Percentiles rank a stretch among this genome's conserved stretches.
phyloP scores from a whole-genome alignment of 2,888 invertebrate species.

The Syritta pipiens region DNA sequence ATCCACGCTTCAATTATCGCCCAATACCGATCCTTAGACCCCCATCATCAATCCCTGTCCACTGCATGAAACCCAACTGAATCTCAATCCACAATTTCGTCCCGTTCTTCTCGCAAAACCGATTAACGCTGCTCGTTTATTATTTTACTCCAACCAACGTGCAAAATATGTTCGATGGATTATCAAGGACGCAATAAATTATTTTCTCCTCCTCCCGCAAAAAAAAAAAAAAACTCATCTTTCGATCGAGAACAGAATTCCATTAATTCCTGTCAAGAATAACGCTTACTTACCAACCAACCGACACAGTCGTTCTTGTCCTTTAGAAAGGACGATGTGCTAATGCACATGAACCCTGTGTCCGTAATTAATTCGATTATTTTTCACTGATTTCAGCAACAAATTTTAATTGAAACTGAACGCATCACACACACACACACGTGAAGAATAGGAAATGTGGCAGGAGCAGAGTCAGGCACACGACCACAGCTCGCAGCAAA shows the following conservation, averaged over 20 bases:
- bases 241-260: slow-evolving; percentile 53
- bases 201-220: slow-evolving; percentile 32
- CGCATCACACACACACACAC: slow-evolving; percentile 5
- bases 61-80: slow-evolving; percentile 23
- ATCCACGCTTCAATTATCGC: slow-evolving; percentile 38
- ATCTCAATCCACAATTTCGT: slow-evolving; percentile 1
- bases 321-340: slow-evolving; percentile 22
- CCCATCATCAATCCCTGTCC: slow-evolving; percentile 47
- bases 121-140: slow-evolving; percentile 51
- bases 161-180: slow-evolving; percentile 43
- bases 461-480: slow-evolving; percentile 17
- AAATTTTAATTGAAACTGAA: slow-evolving; percentile 77
- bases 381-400: slow-evolving; percentile 78
- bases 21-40: slow-evolving; percentile 13
- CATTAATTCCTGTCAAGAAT: slow-evolving; percentile 63
- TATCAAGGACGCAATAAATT: slow-evolving; percentile 53
- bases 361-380: slow-evolving; percentile 79
- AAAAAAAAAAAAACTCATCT: slow-evolving; percentile 47
- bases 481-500: too few relatives aligned
- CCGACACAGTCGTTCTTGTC: not conserved
- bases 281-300: slow-evolving; percentile 21
- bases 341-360: slow-evolving; percentile 31
- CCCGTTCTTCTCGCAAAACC: slow-evolving; percentile 24
- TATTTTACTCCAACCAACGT: slow-evolving; percentile 26
- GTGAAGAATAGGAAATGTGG: not conserved